Evolutionary conservation across 2,797 vertebrate genomes (phyloP).

Genomic region (Myotis planiceps): DNA sequence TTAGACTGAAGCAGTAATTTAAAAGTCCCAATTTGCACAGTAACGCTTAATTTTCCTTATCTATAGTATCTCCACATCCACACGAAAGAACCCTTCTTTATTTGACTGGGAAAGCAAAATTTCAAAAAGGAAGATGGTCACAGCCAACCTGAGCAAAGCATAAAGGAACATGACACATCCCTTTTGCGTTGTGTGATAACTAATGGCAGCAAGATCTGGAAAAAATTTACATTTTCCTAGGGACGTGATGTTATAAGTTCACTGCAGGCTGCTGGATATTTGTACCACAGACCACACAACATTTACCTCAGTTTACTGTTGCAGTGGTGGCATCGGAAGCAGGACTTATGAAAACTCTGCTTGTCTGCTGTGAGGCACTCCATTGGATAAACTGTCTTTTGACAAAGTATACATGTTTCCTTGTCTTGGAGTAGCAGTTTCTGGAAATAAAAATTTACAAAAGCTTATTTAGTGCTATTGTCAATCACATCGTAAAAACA

Average conservation of each 20-base stretch:
- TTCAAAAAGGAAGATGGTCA: neutral
- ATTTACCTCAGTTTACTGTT: slow-evolving; percentile 95
- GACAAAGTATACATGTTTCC: slow-evolving; percentile 94
- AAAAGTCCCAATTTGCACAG: neutral
- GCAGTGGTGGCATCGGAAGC: slow-evolving; percentile 97
- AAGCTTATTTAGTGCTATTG: slow-evolving; percentile 32
- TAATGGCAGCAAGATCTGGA: neutral
- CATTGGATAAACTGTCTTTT: slow-evolving; percentile 97
- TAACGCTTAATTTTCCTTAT: neutral
- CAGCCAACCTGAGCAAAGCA: neutral
- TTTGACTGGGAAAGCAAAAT: neutral
- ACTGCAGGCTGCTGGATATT: neutral
- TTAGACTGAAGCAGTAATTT: neutral
- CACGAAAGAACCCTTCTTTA: neutral
- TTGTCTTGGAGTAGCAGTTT: slow-evolving; percentile 94
- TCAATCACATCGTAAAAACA: slow-evolving; percentile 46
- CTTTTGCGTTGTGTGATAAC: neutral
- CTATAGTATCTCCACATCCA: neutral
- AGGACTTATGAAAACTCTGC: slow-evolving; percentile 98
- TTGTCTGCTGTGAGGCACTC: slow-evolving; percentile 95
- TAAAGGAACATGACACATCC: neutral
- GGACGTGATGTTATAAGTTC: neutral
- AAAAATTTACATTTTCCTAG: neutral
- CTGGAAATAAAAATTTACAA: slow-evolving; percentile 82
- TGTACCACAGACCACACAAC: neutral